These are phyloP conservation scores for Mirounga angustirostris DNA, from an alignment of 2,113 vertebrate genomes.

Conservation along the genomic window DNA sequence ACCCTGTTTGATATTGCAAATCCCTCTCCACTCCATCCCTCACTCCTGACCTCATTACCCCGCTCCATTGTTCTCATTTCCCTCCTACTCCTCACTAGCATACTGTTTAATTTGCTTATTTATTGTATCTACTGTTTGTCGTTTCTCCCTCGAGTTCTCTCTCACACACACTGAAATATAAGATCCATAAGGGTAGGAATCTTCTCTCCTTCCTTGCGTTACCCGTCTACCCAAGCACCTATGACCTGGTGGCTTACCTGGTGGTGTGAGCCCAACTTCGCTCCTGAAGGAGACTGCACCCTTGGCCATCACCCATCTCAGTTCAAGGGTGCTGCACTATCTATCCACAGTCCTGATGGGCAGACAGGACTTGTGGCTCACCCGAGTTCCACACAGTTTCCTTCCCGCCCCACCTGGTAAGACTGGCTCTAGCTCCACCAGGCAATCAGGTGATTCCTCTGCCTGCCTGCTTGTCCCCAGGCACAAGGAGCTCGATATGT, in stretches of 20 bases:
- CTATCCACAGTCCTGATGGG: not conserved
- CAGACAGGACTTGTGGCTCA: not conserved
- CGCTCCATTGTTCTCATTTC: not conserved
- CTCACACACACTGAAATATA: not conserved
- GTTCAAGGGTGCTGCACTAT: fast-evolving
- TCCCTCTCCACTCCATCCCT: not conserved
- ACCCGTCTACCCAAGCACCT: not conserved
- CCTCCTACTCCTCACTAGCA: not conserved
- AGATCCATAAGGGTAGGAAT: not conserved
- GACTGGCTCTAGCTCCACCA: fast-evolving
- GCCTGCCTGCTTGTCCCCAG: not conserved
- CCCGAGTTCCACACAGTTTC: fast-evolving
- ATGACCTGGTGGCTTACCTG: not conserved
- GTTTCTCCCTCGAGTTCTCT: not conserved
- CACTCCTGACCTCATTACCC: not conserved
- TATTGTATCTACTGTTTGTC: not conserved
- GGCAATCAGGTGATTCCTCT: not conserved
- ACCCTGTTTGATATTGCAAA: not conserved
- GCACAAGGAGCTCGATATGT: not conserved
- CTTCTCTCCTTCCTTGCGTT: not conserved
- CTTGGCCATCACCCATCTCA: not conserved
- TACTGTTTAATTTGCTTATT: not conserved
- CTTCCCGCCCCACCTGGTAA: not conserved
- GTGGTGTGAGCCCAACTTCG: not conserved
- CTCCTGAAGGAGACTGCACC: not conserved